These are phyloP conservation scores for Cynopterus sphinx DNA, from an alignment of 2,797 vertebrate species.

Conservation along the genomic window DNA sequence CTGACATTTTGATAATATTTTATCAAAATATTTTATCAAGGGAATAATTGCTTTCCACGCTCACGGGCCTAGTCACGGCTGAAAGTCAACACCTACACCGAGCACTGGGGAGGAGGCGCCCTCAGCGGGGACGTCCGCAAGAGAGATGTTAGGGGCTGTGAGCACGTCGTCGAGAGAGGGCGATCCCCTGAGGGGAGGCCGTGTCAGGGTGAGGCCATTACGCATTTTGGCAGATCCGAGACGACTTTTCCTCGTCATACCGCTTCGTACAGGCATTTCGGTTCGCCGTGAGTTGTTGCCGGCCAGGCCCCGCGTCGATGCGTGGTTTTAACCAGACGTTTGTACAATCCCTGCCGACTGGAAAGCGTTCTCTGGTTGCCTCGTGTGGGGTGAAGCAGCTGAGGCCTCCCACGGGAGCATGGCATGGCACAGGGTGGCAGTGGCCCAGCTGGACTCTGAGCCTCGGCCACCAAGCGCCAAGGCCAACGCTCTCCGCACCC, in stretches of 20 bases:
- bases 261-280: background rate
- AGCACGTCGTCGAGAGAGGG: background rate
- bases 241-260: background rate
- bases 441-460: background rate
- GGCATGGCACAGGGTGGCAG: background rate
- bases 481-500: no score
- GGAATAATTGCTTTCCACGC: background rate
- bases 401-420: background rate
- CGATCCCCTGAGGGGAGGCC: background rate
- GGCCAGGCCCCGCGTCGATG: background rate
- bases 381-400: background rate
- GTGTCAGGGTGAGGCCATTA: no score
- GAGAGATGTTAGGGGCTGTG: background rate
- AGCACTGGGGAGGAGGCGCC: background rate
- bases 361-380: background rate
- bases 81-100: background rate
- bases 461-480: background rate
- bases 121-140: background rate
- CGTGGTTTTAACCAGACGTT: background rate
- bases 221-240: background rate
- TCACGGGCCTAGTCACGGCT: background rate
- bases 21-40: background rate
- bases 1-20: no score
- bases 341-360: background rate
- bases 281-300: background rate